These are phyloP conservation scores for Dascillus cervinus DNA, from an alignment of 2,888 invertebrate genomes.

Conservation along the genomic window DNA sequence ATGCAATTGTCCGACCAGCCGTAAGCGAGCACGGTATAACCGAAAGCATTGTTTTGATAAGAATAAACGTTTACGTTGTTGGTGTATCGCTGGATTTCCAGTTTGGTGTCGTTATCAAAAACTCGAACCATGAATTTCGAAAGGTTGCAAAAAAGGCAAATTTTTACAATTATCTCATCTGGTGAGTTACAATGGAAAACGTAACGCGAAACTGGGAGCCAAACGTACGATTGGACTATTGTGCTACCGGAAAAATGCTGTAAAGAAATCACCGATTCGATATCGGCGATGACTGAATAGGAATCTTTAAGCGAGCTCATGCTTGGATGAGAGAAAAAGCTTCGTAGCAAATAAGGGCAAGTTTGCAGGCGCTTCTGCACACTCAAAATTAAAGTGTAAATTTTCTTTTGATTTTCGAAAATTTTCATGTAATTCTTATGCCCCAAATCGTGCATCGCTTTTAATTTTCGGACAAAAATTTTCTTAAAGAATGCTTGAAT, in stretches of 20 bases:
- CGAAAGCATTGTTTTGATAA: conserved; percentile 27
- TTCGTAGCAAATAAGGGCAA: conserved; percentile 25
- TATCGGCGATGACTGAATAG: conserved; percentile 25
- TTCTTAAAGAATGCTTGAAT: conserved; percentile 32
- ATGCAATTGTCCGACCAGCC: conserved; percentile 24
- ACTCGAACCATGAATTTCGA: conserved; percentile 27
- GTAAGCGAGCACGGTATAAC: conserved; percentile 35
- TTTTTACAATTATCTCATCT: conserved; percentile 20
- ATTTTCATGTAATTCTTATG: conserved; percentile 22
- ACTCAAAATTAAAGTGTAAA: conserved; percentile 27
- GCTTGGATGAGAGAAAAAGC: conserved; percentile 18
- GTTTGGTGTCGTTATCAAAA: conserved; percentile 32
- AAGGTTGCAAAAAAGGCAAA: conserved; percentile 27
- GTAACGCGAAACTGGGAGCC: conserved; percentile 28
- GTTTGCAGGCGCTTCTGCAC: conserved; percentile 16
- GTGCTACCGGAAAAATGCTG: conserved; percentile 19
- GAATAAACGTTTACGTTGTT: conserved; percentile 22
- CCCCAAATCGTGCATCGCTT: conserved; percentile 19
- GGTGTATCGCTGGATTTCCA: conserved; percentile 26
- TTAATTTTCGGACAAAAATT: conserved; percentile 23
- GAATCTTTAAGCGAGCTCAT: conserved; percentile 16
- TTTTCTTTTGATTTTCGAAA: conserved; percentile 24
- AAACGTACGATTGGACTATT: conserved; percentile 13
- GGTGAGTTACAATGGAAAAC: conserved; percentile 24
- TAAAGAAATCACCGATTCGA: conserved; percentile 20